A percentile compares a stretch with the other conserved stretches of the same genome.
phyloP scores from a whole-genome alignment of 1,140 invertebrate species.

The Zaprionus tsacasi region DNA sequence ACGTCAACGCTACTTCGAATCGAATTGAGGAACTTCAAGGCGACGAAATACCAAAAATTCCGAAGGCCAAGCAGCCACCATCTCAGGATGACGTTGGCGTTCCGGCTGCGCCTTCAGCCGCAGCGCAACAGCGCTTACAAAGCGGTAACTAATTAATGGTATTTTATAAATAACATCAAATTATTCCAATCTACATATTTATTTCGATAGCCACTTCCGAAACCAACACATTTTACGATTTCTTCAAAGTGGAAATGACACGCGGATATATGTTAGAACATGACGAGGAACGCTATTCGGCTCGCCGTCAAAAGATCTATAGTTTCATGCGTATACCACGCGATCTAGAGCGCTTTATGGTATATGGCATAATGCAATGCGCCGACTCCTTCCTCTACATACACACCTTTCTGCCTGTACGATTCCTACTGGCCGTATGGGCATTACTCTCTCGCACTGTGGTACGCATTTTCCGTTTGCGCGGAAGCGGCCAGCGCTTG shows the following conservation, averaged over 20 bases:
- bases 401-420: constrained; percentile 97
- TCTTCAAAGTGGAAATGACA: constrained; percentile 94
- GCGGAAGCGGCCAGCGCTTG: constrained; percentile 84
- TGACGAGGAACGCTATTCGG: constrained; percentile 96
- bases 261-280: constrained; percentile 96
- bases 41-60: constrained; percentile 27
- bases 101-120: constrained; percentile 28
- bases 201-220: constrained; percentile 29
- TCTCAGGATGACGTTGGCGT: constrained; percentile 65
- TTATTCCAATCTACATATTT: not conserved
- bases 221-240: constrained; percentile 85
- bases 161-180: not conserved
- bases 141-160: constrained; percentile 28
- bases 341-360: constrained; percentile 97
- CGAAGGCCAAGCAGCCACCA: constrained; percentile 50
- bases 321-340: constrained; percentile 98
- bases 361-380: constrained; percentile 98
- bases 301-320: constrained; percentile 97
- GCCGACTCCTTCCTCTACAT: constrained; percentile 99
- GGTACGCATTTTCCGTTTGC: constrained; percentile 89
- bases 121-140: constrained; percentile 39
- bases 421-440: constrained; percentile 95
- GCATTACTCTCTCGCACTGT: constrained; percentile 90
- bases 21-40: constrained; percentile 62
- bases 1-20: constrained; percentile 38